Base-by-base conservation (phyloP, 2,888 invertebrate genomes). In the Meliscaeva auricollis region DNA sequence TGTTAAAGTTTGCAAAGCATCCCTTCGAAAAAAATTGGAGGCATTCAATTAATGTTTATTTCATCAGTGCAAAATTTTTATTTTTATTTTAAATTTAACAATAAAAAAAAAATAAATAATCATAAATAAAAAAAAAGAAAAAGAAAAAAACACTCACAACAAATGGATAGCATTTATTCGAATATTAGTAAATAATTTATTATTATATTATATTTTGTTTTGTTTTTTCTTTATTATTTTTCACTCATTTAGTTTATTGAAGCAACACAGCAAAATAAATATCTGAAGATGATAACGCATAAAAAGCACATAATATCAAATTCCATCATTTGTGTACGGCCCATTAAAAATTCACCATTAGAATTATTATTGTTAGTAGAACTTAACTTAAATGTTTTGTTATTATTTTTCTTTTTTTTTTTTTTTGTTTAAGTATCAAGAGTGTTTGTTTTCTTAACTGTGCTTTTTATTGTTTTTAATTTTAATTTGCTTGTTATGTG, bases 291-390 rank as follows among this genome's bases (percentile, higher is more conserved):
- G 85, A 85, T 69, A 80, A 85, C 80, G 85, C 81, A 81, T 85
- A 73, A 81, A 77, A 80, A 81, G 85, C 82, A 85, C 73, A 88
- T 89, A 89, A 91, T 91, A 91, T 91, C 90, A 91, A 89, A 91
- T 91, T 92, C 92, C 92, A 92, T 91, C 92, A 92, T 92, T 92
- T 91, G 90, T 89, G 89, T 92, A 92, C 91, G 92, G 92, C 92
- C 92, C 92, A 92, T 91, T 90, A 90, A 87, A 89, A 80, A 85
- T 73, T 85, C 85, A 85, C 81, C 85, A 58, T 81, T 85, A 85
- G 85, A 85, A 79, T 66, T 66, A 58, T 80, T 85, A 77, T 85
- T 85, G 85, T 85, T 77, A 85, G 81, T 85, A 85, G 77, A 26
- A 72, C 50, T 72, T 44, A 76, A 62, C 72, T 74, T 73, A 38